Evolutionary conservation across 2,888 invertebrate species (phyloP).

Genomic region (Patella pellucida): DNA sequence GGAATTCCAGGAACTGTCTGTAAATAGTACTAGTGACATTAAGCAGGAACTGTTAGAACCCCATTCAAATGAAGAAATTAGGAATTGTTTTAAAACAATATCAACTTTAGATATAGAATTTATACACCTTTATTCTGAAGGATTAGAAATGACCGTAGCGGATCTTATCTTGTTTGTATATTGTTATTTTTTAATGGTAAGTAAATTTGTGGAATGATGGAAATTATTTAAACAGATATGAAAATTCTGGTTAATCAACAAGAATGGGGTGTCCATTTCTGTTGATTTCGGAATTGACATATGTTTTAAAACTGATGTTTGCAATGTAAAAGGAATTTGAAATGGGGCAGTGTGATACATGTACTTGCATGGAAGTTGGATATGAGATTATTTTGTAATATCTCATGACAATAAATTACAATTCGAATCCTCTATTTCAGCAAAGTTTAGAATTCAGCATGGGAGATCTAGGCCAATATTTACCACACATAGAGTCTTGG

Average conservation of each 20-base stretch:
- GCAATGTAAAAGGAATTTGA: too few species aligned
- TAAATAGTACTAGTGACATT: background rate
- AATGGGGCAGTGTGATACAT: too few species aligned
- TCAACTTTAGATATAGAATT: slow-evolving; percentile 51
- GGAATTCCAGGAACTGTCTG: background rate
- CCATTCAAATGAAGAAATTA: slow-evolving; percentile 34
- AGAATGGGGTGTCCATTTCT: slow-evolving; percentile 28
- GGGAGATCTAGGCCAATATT: slow-evolving; percentile 23
- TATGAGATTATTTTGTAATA: too few species aligned
- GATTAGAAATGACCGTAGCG: slow-evolving; percentile 84
- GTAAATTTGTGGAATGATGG: slow-evolving; percentile 23
- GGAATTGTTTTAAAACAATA: slow-evolving; percentile 38
- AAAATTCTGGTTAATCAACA: background rate
- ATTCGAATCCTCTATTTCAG: slow-evolving; percentile 39
- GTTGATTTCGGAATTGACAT: slow-evolving; percentile 33
- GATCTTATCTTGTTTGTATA: slow-evolving; percentile 85
- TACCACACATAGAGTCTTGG: slow-evolving; percentile 44
- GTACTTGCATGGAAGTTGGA: too few species aligned
- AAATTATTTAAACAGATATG: background rate
- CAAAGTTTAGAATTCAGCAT: slow-evolving; percentile 60
- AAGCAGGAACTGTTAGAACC: slow-evolving; percentile 73
- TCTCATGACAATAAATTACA: too few species aligned
- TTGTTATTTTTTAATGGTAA: slow-evolving; percentile 69
- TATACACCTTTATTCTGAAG: slow-evolving; percentile 85
- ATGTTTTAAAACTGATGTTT: background rate